Evolutionary conservation across 2,888 invertebrate species (phyloP).

Genomic region (Cerceris ruficornis): DNA sequence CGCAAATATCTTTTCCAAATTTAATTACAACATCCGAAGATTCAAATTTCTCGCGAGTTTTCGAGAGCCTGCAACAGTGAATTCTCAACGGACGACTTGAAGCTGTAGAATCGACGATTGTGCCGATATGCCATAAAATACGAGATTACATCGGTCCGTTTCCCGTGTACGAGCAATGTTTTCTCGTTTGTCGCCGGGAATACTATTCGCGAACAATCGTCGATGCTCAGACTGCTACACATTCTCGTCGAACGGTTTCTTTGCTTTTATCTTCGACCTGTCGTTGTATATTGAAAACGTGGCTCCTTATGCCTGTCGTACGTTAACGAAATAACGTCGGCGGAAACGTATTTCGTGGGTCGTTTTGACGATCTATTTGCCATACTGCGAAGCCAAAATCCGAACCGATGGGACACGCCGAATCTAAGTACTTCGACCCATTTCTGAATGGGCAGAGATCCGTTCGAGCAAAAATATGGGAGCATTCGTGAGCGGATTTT

Average conservation of each 20-base stretch:
- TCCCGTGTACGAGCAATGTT: neutral
- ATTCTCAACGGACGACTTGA: neutral
- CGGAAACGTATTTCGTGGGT: neutral
- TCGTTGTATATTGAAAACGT: neutral
- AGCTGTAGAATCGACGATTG: neutral
- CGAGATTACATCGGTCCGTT: conserved; percentile 18
- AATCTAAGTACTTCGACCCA: neutral
- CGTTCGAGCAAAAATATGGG: neutral
- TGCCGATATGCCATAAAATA: conserved; percentile 17
- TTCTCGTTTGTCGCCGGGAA: neutral
- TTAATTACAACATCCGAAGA: neutral
- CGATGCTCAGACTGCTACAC: neutral
- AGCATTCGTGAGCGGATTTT: neutral
- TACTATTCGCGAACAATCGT: neutral
- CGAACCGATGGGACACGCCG: neutral
- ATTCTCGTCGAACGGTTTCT: neutral
- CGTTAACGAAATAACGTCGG: conserved; percentile 2
- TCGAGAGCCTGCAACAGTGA: neutral
- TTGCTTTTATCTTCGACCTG: neutral
- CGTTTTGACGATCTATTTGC: neutral
- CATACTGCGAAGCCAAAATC: neutral
- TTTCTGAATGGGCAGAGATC: neutral
- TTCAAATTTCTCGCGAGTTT: neutral
- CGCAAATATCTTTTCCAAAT: too few species aligned
- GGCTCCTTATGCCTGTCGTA: neutral